Percentiles rank a stretch among this genome's conserved stretches.
Conservation (phyloP, 2,113 vertebrate genomes). For the Petromus typicus region DNA sequence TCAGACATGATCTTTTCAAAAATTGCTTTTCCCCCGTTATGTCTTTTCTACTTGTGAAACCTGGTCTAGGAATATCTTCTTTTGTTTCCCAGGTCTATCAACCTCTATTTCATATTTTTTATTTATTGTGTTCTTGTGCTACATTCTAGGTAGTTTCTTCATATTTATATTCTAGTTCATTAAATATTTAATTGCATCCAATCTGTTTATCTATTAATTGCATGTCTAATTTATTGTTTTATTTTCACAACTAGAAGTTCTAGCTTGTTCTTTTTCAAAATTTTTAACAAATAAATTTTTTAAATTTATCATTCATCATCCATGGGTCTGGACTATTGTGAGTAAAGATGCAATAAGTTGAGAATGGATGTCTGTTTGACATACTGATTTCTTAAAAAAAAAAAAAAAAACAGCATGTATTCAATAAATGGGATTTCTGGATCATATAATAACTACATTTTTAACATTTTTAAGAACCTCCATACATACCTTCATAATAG, state of each 20-base stretch:
- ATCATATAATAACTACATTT: neutral
- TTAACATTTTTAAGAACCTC: neutral
- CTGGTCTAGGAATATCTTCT: neutral
- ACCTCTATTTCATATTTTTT: neutral
- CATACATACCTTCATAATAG: neutral
- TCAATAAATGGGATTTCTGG: neutral
- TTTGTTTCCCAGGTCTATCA: neutral
- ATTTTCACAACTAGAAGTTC: neutral
- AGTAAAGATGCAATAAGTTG: neutral
- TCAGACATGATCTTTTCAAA: neutral
- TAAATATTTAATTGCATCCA: neutral
- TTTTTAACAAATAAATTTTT: neutral
- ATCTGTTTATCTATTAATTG: neutral
- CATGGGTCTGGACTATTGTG: neutral
- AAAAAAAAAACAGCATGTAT: neutral
- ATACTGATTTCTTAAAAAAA: neutral
- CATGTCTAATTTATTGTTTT: neutral
- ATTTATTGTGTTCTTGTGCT: neutral
- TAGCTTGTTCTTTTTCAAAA: neutral
- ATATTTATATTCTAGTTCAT: neutral
- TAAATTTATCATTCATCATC: neutral
- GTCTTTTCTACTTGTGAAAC: neutral
- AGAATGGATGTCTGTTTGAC: neutral
- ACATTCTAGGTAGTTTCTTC: neutral
- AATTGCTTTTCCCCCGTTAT: neutral